Evolutionary conservation across 2,113 vertebrate species (phyloP).

Genomic region (Microtus montanus): DNA sequence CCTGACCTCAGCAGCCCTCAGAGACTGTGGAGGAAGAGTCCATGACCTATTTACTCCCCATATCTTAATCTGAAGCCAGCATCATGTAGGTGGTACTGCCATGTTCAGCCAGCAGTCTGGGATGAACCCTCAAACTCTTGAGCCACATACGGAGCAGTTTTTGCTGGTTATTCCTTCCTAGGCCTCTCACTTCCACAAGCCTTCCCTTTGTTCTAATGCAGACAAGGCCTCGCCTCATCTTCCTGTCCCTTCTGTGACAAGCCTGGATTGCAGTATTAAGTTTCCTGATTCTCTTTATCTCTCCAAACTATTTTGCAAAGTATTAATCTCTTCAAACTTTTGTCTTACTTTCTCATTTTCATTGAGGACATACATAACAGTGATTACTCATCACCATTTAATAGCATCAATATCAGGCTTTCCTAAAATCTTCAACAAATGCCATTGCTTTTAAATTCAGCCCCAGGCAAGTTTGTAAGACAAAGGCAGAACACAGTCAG

Average conservation of each 20-base stretch:
- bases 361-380: not conserved
- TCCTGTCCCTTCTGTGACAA: not conserved
- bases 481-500: not conserved
- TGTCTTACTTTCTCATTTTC: not conserved
- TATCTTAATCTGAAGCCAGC: not conserved
- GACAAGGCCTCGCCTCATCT: not conserved
- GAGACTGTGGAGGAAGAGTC: not conserved
- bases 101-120: not conserved
- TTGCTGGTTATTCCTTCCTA: not conserved
- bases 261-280: not conserved
- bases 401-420: not conserved
- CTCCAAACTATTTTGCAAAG: not conserved
- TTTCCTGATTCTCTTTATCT: not conserved
- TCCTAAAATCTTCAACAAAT: not conserved
- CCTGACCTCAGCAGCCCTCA: not conserved
- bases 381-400: not conserved
- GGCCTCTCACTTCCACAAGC: not conserved
- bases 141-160: not conserved
- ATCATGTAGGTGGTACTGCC: not conserved
- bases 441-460: not conserved
- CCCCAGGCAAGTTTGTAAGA: not conserved
- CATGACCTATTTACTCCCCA: not conserved
- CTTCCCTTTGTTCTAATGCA: not conserved
- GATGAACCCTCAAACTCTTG: not conserved
- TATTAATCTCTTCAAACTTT: not conserved